phyloP scores from a whole-genome alignment of 2,797 vertebrate genomes.

The Oreortyx pictus region DNA sequence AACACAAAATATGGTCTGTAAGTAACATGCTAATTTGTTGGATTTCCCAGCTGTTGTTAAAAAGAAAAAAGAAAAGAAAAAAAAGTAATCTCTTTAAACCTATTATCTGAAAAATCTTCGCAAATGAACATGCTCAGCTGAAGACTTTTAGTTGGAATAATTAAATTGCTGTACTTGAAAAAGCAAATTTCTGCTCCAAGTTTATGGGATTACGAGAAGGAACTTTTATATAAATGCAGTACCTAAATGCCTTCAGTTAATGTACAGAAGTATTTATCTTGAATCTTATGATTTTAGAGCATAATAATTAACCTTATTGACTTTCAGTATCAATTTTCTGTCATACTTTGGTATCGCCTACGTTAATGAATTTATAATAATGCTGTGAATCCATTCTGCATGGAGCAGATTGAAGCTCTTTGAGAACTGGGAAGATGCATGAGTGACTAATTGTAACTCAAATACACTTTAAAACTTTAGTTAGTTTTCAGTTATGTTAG shows the following conservation, averaged over 20 bases:
- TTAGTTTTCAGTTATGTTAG: not conserved
- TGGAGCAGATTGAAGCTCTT: not conserved
- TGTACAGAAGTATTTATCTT: not conserved
- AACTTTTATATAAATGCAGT: not conserved
- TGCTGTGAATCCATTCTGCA: too few species aligned
- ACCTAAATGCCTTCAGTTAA: not conserved
- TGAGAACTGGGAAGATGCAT: not conserved
- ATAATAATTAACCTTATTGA: not conserved
- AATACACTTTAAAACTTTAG: not conserved
- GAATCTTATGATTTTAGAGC: not conserved
- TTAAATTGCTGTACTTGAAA: not conserved
- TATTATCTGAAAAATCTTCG: not conserved
- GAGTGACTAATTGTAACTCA: not conserved
- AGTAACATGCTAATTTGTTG: not conserved
- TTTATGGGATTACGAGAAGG: not conserved
- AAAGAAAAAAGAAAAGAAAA: not conserved
- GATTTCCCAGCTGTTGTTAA: not conserved
- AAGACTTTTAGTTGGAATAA: not conserved
- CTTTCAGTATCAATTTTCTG: not conserved
- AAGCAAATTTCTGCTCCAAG: not conserved
- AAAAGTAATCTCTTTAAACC: not conserved
- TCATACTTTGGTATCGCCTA: not conserved
- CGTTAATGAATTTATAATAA: not conserved
- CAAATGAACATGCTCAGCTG: not conserved
- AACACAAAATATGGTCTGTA: not conserved